These are phyloP conservation scores for Punctoribates punctum DNA, from an alignment of 2,888 invertebrate species.

Conservation along the genomic window DNA sequence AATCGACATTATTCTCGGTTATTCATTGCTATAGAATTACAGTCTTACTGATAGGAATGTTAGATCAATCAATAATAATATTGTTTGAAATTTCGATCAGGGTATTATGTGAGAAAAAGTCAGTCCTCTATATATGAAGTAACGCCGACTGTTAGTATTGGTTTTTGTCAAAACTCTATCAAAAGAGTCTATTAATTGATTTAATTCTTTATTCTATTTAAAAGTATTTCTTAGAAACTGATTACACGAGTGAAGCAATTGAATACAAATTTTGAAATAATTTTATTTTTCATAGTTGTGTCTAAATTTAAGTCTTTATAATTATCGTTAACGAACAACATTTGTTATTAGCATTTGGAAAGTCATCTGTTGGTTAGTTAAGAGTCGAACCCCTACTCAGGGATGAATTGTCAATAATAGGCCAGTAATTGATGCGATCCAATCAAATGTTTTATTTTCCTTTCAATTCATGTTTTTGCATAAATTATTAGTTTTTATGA, in stretches of 20 bases:
- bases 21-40: too few species aligned
- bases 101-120: too few species aligned
- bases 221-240: not conserved
- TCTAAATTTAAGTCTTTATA: not conserved
- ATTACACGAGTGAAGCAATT: conserved; percentile 5
- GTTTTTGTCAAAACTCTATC: too few species aligned
- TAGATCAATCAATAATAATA: too few species aligned
- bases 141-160: too few species aligned
- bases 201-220: not conserved
- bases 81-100: too few species aligned
- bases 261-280: not conserved
- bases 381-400: not conserved
- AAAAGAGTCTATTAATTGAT: too few species aligned
- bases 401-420: too few species aligned
- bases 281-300: not conserved
- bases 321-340: not conserved
- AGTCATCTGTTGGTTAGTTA: not conserved
- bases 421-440: too few species aligned
- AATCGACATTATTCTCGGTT: too few species aligned
- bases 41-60: too few species aligned
- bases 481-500: not conserved
- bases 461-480: conserved; percentile 31
- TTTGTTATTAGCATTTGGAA: not conserved
- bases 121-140: too few species aligned
- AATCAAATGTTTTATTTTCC: not conserved